Base-by-base conservation (phyloP, 1,140 invertebrate genomes). In the Colletes latitarsis region DNA sequence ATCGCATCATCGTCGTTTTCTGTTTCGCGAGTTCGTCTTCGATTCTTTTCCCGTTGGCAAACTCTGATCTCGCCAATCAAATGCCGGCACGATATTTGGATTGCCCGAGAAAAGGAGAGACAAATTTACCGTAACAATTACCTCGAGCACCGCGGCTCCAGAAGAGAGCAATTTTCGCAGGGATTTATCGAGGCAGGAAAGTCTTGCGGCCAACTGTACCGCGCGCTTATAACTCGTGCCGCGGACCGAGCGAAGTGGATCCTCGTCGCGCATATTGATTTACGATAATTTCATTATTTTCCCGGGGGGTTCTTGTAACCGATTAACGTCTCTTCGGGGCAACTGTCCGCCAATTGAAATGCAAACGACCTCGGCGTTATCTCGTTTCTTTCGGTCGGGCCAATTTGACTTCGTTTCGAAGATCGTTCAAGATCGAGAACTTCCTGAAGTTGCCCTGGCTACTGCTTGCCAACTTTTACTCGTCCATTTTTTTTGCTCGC, bases 251-350 rank as follows among this genome's bases (percentile, higher is more conserved):
- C 71, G 63, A 84, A 83, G 68, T 79, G 78, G 85, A 76, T 86
- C 70, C 70, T 71, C 81, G 41, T 57, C 58, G 75, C 63, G 86
- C 86, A 87, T 87, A 87, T 87, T 87, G 86, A 87, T 87, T 87
- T 77, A 69, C 86, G 82, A 87, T 87, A 87, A 87, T 87, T 87
- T 87, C 85, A 87, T 86, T 86, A 87, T 86, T 86, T 84, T 78
- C 86, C 67, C 68, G 71, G 60, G 57, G 71, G 43, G 60, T 80
- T 84, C 86, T 83, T 82, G 82, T 82, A 76, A 87, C 85, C 77
- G 86, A 87, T 87, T 87, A 87, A 84, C 75, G 85, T 83, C 85
- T 79, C 81, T 79, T 73, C 71, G 64, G 73, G 82, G 64, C 81
- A 86, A 75, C 63, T 83, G 81, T 82, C 81, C 55, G 77, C 66